Evolutionary conservation across 2,113 vertebrate genomes (phyloP).

Genomic region (Pseudopodoces humilis): DNA sequence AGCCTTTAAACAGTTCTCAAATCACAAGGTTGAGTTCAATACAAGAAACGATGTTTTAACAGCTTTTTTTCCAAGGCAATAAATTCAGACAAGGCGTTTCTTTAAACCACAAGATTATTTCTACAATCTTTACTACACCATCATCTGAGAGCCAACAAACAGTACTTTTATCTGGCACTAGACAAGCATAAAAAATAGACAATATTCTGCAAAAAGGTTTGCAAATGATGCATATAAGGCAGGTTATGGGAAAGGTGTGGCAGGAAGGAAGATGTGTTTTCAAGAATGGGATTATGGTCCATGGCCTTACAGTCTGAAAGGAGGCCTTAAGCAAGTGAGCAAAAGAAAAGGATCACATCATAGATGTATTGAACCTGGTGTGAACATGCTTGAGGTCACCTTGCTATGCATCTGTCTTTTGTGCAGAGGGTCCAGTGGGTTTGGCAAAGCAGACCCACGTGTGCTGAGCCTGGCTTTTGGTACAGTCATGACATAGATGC

Average conservation of each 20-base stretch:
- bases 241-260: neutral
- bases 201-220: neutral
- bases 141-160: neutral
- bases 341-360: neutral
- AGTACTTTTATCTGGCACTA: neutral
- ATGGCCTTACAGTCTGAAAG: neutral
- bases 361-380: neutral
- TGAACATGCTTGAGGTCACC: neutral
- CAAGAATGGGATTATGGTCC: neutral
- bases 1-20: neutral
- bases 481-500: neutral
- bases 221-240: neutral
- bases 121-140: neutral
- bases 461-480: neutral
- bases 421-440: neutral
- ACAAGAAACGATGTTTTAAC: neutral
- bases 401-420: neutral
- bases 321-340: neutral
- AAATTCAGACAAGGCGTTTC: neutral
- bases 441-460: neutral
- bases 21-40: neutral
- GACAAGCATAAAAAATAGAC: neutral
- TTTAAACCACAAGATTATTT: neutral
- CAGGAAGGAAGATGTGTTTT: neutral
- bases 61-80: neutral